Percentiles rank a stretch among this genome's conserved stretches.
These are phyloP conservation scores for Rhagophthalmus giganteus DNA, from an alignment of 2,888 invertebrate species.

Conservation along the genomic window DNA sequence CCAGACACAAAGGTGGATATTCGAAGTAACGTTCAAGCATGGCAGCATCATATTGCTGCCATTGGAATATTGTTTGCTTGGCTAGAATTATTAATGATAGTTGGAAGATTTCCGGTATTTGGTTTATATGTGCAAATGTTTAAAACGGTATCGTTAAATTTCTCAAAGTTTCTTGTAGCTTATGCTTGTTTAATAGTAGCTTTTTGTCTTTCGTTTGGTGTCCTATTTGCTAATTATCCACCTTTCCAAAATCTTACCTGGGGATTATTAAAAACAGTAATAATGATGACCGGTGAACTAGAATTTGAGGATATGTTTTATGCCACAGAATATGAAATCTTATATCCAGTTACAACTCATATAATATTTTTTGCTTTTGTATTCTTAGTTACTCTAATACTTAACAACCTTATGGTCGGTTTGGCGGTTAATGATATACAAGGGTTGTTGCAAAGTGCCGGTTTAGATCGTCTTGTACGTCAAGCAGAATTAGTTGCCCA, in stretches of 20 bases:
- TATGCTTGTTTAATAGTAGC: conserved; percentile 80
- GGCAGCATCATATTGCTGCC: conserved; percentile 82
- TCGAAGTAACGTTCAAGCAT: conserved; percentile 53
- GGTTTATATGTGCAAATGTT: conserved; percentile 89
- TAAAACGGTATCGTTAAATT: conserved; percentile 80
- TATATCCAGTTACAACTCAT: conserved; percentile 74
- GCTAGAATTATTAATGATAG: conserved; percentile 83
- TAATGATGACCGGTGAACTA: conserved; percentile 88
- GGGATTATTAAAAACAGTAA: conserved; percentile 74
- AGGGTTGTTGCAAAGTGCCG: conserved; percentile 79
- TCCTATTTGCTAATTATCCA: conserved; percentile 76
- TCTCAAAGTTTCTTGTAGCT: conserved; percentile 77
- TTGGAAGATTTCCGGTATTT: conserved; percentile 83
- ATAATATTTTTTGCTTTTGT: conserved; percentile 77
- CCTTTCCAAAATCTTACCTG: conserved; percentile 68
- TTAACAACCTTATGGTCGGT: conserved; percentile 82
- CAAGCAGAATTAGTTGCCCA: conserved; percentile 82
- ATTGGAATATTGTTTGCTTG: conserved; percentile 78
- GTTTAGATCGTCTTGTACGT: conserved; percentile 76
- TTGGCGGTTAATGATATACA: conserved; percentile 84
- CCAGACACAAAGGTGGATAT: conserved; percentile 39
- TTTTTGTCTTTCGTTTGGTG: conserved; percentile 80
- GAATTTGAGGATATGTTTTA: conserved; percentile 86
- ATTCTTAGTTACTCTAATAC: conserved; percentile 76
- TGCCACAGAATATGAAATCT: conserved; percentile 55